phyloP scores from a whole-genome alignment of 2,113 vertebrate species.

The Gnathonemus echidnorhynchus region DNA sequence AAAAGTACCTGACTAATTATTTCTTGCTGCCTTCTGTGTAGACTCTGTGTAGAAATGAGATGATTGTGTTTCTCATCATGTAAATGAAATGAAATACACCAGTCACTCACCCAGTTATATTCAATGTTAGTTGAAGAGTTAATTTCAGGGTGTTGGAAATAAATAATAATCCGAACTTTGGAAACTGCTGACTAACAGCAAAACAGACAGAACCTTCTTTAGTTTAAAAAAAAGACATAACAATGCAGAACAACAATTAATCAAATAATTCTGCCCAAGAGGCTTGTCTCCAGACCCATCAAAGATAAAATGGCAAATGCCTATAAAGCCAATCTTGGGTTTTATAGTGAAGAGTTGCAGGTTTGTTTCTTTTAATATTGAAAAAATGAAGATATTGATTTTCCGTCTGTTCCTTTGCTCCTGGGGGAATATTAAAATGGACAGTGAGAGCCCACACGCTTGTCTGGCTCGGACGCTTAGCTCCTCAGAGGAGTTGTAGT shows the following conservation, averaged over 20 bases:
- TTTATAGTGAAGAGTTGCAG: slow-evolving; percentile 42
- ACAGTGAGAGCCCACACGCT: slow-evolving; percentile 45
- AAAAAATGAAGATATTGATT: slow-evolving; percentile 58
- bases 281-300: slow-evolving; percentile 35
- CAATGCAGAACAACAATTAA: slow-evolving; percentile 35
- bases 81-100: neutral
- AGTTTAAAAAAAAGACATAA: neutral
- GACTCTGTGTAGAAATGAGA: neutral
- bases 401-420: slow-evolving; percentile 53
- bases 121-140: neutral
- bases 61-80: neutral
- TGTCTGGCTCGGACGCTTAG: slow-evolving; percentile 17
- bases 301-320: slow-evolving; percentile 45
- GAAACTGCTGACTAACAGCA: slow-evolving; percentile 8
- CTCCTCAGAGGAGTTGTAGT: slow-evolving; percentile 25
- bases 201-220: neutral
- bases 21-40: slow-evolving; percentile 9
- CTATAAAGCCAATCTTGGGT: slow-evolving; percentile 43
- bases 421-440: slow-evolving; percentile 56
- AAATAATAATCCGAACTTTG: slow-evolving; percentile 12
- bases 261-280: slow-evolving; percentile 40
- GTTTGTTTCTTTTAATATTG: slow-evolving; percentile 50
- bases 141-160: neutral
- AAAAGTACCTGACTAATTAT: slow-evolving; percentile 3
- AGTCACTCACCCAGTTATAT: neutral